phyloP scores from a whole-genome alignment of 2,888 invertebrate genomes.

The Pachydiplax longipennis region DNA sequence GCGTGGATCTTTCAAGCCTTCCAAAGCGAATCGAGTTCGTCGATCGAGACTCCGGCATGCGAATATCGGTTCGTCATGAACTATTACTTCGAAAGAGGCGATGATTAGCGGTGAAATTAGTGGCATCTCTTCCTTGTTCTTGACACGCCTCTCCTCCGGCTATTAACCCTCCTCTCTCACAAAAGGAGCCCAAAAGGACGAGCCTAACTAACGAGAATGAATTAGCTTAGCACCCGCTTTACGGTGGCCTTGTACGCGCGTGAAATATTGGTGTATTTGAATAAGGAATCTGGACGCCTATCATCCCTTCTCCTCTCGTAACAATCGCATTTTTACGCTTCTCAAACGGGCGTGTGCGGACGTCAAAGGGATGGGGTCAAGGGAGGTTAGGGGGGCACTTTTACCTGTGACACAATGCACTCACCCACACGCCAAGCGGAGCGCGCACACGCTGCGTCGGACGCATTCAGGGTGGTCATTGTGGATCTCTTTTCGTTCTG shows the following conservation, averaged over 20 bases:
- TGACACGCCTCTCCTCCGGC: background rate
- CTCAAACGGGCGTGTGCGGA: conserved; percentile 1
- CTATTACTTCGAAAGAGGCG: background rate
- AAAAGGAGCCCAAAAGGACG: background rate
- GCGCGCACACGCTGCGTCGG: background rate
- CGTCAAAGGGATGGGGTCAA: conserved; percentile 7
- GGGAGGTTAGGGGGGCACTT: background rate
- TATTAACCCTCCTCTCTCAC: background rate
- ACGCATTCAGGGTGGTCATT: background rate
- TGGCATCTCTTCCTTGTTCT: background rate
- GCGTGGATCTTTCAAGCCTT: too few relatives aligned
- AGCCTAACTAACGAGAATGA: conserved; percentile 10
- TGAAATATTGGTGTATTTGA: background rate
- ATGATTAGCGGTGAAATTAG: background rate
- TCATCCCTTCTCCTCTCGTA: background rate
- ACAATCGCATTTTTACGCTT: conserved; percentile 34
- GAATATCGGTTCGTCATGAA: too few relatives aligned
- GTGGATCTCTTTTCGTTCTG: background rate
- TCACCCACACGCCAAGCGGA: background rate
- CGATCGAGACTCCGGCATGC: too few relatives aligned
- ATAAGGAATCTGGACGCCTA: background rate
- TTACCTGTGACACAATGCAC: conserved; percentile 11
- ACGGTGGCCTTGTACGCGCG: background rate
- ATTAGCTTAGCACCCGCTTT: background rate
- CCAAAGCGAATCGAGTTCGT: too few relatives aligned